A percentile compares a stretch with the other conserved stretches of the same genome.
phyloP scores from a whole-genome alignment of 2,888 invertebrate species.

The Leucania comma region DNA sequence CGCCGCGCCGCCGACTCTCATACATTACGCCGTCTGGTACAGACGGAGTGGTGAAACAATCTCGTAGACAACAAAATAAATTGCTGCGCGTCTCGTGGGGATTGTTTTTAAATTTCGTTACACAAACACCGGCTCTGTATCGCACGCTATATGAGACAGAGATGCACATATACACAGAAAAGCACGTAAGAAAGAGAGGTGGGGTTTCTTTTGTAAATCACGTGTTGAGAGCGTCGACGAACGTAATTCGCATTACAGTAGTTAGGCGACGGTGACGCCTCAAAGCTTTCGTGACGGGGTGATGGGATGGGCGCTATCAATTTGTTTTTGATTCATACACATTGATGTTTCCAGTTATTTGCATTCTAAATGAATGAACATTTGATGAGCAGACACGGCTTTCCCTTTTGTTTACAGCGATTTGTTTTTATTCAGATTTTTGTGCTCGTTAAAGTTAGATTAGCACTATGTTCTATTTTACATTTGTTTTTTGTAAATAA shows the following conservation, averaged over 20 bases:
- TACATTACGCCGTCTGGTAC: conserved; percentile 40
- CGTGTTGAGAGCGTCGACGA: conserved; percentile 52
- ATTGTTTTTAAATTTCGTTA: conserved; percentile 89
- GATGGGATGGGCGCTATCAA: conserved; percentile 32
- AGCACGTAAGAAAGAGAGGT: conserved; percentile 52
- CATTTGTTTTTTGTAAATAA: conserved; percentile 5
- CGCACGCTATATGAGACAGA: conserved; percentile 59
- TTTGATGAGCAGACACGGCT: conserved; percentile 45
- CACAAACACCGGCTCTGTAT: conserved; percentile 69
- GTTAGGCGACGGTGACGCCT: conserved; percentile 56
- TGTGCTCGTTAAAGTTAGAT: conserved; percentile 36
- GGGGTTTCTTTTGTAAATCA: conserved; percentile 57
- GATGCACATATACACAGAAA: conserved; percentile 57
- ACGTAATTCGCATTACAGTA: conserved; percentile 65
- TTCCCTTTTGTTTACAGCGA: conserved; percentile 35
- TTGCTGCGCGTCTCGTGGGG: conserved; percentile 76
- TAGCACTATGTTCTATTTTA: background rate
- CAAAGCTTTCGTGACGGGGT: conserved; percentile 39
- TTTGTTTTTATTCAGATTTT: conserved; percentile 20
- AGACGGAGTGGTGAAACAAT: conserved; percentile 75
- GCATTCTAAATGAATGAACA: conserved; percentile 51
- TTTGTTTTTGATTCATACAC: conserved; percentile 57
- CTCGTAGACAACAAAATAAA: conserved; percentile 82
- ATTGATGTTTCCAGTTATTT: conserved; percentile 60
- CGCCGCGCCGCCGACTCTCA: conserved; percentile 48